Evolutionary conservation across 2,888 invertebrate genomes (phyloP), one percentile per base, ranked within the genome.

Genomic region (Epinotia bilunana): DNA sequence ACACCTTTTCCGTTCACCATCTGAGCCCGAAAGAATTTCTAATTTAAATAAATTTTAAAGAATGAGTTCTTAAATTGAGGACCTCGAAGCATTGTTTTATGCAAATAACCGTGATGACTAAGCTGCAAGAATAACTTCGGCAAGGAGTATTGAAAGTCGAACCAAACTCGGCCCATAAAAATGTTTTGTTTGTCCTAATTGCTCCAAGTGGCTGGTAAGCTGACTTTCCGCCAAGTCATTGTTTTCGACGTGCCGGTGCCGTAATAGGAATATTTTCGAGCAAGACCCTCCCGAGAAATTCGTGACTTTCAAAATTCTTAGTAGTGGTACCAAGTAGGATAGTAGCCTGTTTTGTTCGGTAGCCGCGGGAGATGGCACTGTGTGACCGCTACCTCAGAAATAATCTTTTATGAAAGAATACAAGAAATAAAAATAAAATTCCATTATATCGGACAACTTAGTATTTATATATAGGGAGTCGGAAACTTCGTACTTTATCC

Each of bases 121-220:
- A 80, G 84, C 84, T 80, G 77, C 77, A 82, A 81, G 83, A 81
- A 75, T 68, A 77, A 77, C 75, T 77, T 72, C 68, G 62, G 75
- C 68, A 65, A 68, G 62, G 55, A 76, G 72, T 76, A 75, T 73
- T 76, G 74, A 76, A 77, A 77, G 74, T 77, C 72, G 74, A 81
- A 81, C 81, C 71, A 77, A 82, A 86, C 84, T 83, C 82, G 82
- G 84, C 81, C 87, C 87, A 89, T 91, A 92, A 93, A 92, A 92
- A 91, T 92, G 92, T 91, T 93, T 93, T 92, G 93, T 93, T 93
- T 92, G 87, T 90, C 87, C 89, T 93, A 93, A 93, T 93, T 91
- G 93, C 89, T 90, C 82, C 84, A 90, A 94, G 93, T 93, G 91
- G 91, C 91, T 92, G 91, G 88, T 92, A 91, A 90, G 89, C 82